Conservation (phyloP, 2,797 vertebrate genomes). For the Benthosema pterotum region DNA sequence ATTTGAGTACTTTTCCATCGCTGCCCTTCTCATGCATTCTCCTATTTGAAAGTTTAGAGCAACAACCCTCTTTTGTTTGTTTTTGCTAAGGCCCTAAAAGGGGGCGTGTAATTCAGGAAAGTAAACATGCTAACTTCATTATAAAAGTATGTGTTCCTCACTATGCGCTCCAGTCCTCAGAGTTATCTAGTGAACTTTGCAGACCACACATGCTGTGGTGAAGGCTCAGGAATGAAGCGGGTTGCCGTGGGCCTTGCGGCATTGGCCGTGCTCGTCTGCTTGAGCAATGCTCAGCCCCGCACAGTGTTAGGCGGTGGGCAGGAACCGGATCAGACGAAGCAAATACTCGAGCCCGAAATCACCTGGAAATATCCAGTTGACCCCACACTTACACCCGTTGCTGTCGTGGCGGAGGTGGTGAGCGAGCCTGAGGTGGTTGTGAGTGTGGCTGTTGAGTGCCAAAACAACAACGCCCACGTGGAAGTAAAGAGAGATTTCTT, state of each 20-base stretch:
- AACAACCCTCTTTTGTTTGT: no score
- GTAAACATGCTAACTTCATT: slow-evolving; percentile 47
- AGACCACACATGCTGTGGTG: slow-evolving; percentile 60
- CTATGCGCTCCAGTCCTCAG: slow-evolving; percentile 28
- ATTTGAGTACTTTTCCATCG: no score
- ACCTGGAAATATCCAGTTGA: slow-evolving; percentile 59
- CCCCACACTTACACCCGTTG: slow-evolving; percentile 12
- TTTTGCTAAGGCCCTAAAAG: slow-evolving; percentile 6
- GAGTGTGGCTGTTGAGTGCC: slow-evolving; percentile 64
- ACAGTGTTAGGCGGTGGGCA: fast-evolving
- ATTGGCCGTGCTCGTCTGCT: slow-evolving; percentile 48
- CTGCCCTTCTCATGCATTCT: not conserved
- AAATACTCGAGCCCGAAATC: slow-evolving; percentile 49
- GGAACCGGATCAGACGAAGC: slow-evolving; percentile 37
- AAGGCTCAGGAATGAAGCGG: slow-evolving; percentile 60
- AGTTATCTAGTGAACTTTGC: slow-evolving; percentile 55
- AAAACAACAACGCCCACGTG: slow-evolving; percentile 53
- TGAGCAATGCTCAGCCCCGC: slow-evolving; percentile 63
- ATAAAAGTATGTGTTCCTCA: slow-evolving; percentile 61
- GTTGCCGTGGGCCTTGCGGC: slow-evolving; percentile 56
- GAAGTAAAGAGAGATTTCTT: slow-evolving; percentile 70
- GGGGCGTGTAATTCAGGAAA: slow-evolving; percentile 44
- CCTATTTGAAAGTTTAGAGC: no score
- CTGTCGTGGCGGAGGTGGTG: slow-evolving; percentile 13
- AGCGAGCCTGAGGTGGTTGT: slow-evolving; percentile 43